Conservation (phyloP, 2,113 vertebrate species). For the Ictalurus furcatus region DNA sequence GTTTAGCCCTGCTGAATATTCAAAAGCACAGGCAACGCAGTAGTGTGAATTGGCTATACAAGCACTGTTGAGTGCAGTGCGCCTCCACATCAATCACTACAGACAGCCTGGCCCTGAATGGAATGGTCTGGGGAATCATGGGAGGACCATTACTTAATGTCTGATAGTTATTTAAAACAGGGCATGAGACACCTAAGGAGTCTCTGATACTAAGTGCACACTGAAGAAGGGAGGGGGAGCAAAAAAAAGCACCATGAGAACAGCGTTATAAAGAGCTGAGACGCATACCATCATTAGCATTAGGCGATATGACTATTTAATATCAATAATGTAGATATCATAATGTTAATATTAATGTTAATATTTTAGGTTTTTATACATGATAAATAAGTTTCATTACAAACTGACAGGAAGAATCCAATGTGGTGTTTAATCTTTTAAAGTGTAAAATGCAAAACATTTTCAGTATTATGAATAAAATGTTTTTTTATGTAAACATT, state of each 20-base stretch:
- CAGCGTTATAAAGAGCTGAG: not conserved
- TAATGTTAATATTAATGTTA: not conserved
- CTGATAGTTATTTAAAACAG: slow-evolving; percentile 31
- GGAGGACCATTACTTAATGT: slow-evolving; percentile 16
- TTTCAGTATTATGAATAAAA: too few species aligned
- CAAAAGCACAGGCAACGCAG: not conserved
- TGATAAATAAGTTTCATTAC: not conserved
- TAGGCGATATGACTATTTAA: not conserved
- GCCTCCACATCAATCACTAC: slow-evolving; percentile 10
- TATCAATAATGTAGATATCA: not conserved
- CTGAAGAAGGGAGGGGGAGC: not conserved
- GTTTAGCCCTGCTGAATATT: slow-evolving; percentile 22
- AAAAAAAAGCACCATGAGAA: not conserved
- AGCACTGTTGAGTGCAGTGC: not conserved
- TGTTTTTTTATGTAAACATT: too few species aligned
- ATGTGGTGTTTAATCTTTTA: not conserved
- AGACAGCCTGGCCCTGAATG: not conserved
- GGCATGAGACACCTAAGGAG: not conserved
- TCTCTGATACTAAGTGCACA: not conserved
- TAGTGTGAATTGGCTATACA: slow-evolving; percentile 9
- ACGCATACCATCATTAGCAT: not conserved
- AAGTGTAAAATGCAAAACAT: too few species aligned
- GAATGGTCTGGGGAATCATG: slow-evolving; percentile 22
- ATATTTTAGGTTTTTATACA: not conserved
- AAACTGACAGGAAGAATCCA: not conserved